A percentile compares a stretch with the other conserved stretches of the same genome.
Evolutionary conservation across 2,113 vertebrate species (phyloP).

Genomic region (Spea multiplicata): DNA sequence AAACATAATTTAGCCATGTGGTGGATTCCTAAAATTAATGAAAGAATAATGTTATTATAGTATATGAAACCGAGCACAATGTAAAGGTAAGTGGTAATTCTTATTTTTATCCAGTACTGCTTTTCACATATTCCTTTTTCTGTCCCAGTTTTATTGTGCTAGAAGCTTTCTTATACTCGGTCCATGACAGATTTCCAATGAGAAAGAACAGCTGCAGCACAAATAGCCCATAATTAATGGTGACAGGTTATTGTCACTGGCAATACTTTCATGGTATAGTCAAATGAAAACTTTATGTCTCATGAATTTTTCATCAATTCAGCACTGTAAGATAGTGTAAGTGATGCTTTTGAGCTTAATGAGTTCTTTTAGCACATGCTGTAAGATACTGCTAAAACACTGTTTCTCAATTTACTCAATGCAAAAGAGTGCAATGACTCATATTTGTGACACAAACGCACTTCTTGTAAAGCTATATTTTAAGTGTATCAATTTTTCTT

Average conservation of each 20-base stretch:
- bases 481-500: slow-evolving; percentile 40
- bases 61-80: slow-evolving; percentile 17
- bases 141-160: slow-evolving; percentile 30
- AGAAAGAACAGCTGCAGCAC: slow-evolving; percentile 45
- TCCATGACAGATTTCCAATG: slow-evolving; percentile 48
- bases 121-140: slow-evolving; percentile 34
- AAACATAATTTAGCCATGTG: background rate
- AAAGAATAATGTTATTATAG: slow-evolving; percentile 13
- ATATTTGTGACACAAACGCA: slow-evolving; percentile 47
- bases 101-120: slow-evolving; percentile 21
- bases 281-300: slow-evolving; percentile 49
- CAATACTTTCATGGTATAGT: slow-evolving; percentile 47
- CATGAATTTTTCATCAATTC: slow-evolving; percentile 48
- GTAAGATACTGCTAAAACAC: slow-evolving; percentile 46
- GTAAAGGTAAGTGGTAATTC: slow-evolving; percentile 24
- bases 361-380: slow-evolving; percentile 46
- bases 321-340: slow-evolving; percentile 45
- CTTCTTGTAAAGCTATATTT: slow-evolving; percentile 51
- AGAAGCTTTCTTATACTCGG: slow-evolving; percentile 33
- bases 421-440: slow-evolving; percentile 28
- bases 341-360: slow-evolving; percentile 48
- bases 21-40: background rate
- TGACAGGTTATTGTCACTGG: slow-evolving; percentile 49
- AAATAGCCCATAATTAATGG: slow-evolving; percentile 49
- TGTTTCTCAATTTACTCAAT: slow-evolving; percentile 42